Evolutionary conservation across 2,113 vertebrate genomes (phyloP).

Genomic region (Zeus faber): DNA sequence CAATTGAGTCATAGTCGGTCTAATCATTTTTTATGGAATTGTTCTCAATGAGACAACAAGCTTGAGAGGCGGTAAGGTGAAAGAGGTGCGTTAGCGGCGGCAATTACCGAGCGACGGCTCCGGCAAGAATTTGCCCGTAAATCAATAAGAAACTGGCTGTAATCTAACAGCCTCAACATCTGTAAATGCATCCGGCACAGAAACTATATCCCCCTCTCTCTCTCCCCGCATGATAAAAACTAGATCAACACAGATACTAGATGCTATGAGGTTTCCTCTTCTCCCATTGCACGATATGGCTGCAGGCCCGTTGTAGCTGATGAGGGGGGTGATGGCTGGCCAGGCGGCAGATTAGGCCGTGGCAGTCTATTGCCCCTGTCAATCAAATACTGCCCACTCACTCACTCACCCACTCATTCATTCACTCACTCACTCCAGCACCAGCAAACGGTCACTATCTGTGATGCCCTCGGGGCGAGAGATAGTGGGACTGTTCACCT

Average conservation of each 20-base stretch:
- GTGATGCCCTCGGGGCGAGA: slow-evolving; percentile 41
- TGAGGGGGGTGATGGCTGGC: slow-evolving; percentile 12
- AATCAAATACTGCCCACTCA: slow-evolving; percentile 35
- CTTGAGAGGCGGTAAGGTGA: slow-evolving; percentile 42
- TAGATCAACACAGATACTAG: no score
- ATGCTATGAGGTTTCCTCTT: no score
- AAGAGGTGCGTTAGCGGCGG: slow-evolving; percentile 25
- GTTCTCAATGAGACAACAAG: slow-evolving; percentile 64
- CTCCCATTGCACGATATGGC: not conserved
- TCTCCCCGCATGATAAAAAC: no score
- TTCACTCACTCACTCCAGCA: slow-evolving; percentile 22
- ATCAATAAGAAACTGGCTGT: not conserved
- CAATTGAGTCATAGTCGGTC: slow-evolving; percentile 62
- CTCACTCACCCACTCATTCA: no score
- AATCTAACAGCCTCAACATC: no score
- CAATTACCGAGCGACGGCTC: slow-evolving; percentile 24
- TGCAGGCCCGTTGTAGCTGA: not conserved
- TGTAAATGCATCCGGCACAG: no score
- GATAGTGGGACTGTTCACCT: slow-evolving; percentile 54
- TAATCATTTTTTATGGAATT: slow-evolving; percentile 68
- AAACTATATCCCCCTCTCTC: no score
- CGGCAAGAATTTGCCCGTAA: slow-evolving; percentile 24
- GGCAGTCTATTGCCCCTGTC: slow-evolving; percentile 40
- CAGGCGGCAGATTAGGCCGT: slow-evolving; percentile 4
- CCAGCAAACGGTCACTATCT: slow-evolving; percentile 53